Conservation (phyloP, 1,140 invertebrate species). For the Magallana angulata region DNA sequence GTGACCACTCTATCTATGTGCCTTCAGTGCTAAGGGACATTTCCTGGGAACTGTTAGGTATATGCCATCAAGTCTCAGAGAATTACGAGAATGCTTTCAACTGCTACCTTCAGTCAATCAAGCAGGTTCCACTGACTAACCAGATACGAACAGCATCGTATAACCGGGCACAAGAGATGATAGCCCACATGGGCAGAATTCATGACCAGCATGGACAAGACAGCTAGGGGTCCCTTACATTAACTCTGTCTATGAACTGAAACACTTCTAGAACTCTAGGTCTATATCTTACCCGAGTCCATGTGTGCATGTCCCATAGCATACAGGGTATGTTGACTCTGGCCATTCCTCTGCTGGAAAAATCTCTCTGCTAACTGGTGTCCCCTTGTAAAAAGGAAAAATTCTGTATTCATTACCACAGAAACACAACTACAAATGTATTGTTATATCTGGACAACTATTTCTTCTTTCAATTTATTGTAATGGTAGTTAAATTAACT, state of each 20-base stretch:
- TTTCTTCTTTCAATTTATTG: too few species aligned
- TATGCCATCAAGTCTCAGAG: not conserved
- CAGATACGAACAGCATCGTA: not conserved
- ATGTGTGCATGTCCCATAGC: constrained; percentile 83
- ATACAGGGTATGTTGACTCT: constrained; percentile 79
- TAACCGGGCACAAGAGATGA: not conserved
- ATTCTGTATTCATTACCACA: constrained; percentile 51
- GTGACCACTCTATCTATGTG: not conserved
- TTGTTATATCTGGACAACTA: too few species aligned
- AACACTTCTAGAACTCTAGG: too few species aligned
- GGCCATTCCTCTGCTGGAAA: constrained; percentile 81
- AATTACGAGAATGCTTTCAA: not conserved
- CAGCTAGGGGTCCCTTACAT: too few species aligned
- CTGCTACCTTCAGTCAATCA: not conserved
- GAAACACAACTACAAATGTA: not conserved
- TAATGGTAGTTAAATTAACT: too few species aligned
- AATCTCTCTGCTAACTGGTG: constrained; percentile 77
- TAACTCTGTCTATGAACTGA: too few species aligned
- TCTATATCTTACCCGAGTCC: constrained; percentile 77
- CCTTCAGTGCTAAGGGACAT: not conserved
- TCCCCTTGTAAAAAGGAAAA: constrained; percentile 74
- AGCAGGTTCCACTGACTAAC: not conserved
- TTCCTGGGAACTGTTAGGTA: not conserved
- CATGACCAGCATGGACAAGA: not conserved
- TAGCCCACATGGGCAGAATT: not conserved